A percentile compares a stretch with the other conserved stretches of the same genome.
These are phyloP conservation scores for Gymnobelideus leadbeateri DNA, from an alignment of 2,113 vertebrate species.

Conservation along the genomic window DNA sequence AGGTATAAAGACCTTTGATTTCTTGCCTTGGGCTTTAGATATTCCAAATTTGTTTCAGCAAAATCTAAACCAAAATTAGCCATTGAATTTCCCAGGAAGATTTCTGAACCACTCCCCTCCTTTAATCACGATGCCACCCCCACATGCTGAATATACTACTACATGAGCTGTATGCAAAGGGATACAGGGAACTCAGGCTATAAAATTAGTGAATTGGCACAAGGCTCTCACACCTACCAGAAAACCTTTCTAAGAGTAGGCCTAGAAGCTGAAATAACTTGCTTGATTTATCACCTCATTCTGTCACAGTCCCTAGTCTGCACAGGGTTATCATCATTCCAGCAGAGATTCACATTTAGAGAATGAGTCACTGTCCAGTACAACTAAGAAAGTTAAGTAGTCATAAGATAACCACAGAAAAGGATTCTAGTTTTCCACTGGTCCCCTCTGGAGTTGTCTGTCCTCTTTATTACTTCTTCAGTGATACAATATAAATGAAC, in stretches of 20 bases:
- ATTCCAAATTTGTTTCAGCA: background rate
- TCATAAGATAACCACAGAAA: background rate
- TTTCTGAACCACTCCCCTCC: background rate
- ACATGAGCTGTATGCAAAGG: background rate
- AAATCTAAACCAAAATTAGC: background rate
- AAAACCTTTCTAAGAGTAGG: background rate
- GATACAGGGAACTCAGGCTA: background rate
- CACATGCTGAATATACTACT: background rate
- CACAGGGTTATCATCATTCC: accelerated
- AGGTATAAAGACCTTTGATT: background rate
- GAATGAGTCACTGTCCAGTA: background rate
- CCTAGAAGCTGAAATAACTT: background rate
- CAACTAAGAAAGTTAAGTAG: accelerated
- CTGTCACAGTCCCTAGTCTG: background rate
- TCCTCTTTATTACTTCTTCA: background rate
- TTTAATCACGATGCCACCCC: background rate
- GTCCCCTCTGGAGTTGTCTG: background rate
- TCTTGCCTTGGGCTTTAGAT: background rate
- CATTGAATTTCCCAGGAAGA: background rate
- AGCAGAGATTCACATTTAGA: accelerated
- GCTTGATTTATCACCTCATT: conserved; percentile 10
- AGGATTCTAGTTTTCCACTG: accelerated
- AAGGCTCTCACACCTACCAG: background rate
- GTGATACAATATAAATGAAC: conserved; percentile 5
- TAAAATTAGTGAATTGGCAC: conserved; percentile 8